phyloP scores from a whole-genome alignment of 2,888 invertebrate genomes.

The Octodonta nipae region DNA sequence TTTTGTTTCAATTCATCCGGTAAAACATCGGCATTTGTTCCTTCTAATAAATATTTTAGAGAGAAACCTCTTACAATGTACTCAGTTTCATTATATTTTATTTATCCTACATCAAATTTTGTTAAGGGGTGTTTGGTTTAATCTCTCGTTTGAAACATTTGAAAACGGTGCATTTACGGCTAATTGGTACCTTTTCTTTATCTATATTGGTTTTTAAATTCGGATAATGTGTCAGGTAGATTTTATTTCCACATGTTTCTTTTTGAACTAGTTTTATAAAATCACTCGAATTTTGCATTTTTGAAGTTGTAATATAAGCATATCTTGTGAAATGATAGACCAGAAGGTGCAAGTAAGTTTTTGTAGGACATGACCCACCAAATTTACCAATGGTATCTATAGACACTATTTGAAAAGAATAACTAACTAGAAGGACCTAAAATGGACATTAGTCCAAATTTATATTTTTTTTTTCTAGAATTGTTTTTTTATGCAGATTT shows the following conservation, averaged over 20 bases:
- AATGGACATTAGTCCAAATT: neutral
- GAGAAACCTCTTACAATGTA: neutral
- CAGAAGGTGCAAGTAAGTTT: neutral
- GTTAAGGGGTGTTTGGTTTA: neutral
- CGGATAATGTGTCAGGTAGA: neutral
- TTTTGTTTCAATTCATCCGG: neutral
- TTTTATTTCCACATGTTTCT: neutral
- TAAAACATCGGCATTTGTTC: too few species aligned
- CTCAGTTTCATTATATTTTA: neutral
- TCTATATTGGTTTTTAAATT: neutral
- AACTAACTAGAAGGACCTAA: neutral
- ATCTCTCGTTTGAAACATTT: neutral
- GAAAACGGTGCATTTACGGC: too few species aligned
- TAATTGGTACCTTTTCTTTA: too few species aligned
- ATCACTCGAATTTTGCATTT: neutral
- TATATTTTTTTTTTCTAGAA: neutral
- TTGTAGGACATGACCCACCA: neutral
- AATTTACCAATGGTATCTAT: neutral
- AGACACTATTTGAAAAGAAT: neutral
- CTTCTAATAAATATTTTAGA: neutral
- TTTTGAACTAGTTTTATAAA: neutral
- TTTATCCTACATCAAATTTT: neutral
- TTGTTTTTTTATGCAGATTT: neutral
- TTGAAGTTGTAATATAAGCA: neutral
- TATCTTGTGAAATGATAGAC: neutral